Evolutionary conservation across 2,113 vertebrate genomes (phyloP), one percentile per base, ranked within the genome.

Genomic region (Speoplatyrhinus poulsoni): DNA sequence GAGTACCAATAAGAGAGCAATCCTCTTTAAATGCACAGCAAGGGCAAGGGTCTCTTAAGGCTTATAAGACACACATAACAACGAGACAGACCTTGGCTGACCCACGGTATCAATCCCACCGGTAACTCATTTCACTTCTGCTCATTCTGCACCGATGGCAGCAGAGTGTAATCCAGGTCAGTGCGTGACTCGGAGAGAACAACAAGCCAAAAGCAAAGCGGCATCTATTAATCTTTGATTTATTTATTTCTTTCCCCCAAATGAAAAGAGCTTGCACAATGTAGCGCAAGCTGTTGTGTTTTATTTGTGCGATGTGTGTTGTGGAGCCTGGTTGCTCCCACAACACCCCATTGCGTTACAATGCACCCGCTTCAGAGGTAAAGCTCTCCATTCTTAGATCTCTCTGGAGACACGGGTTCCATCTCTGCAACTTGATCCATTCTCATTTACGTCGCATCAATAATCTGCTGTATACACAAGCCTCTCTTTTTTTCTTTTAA

Each of bases 391-490:
- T 69, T 65, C 76, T 66, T 19, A 64, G 69, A 62, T 62, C 62
- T 79, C 76, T 75, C 11, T 3, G 16, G 71, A 86, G 84, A 87
- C 63, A 67, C 50, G 60, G 15, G 64, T 68, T 79, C 17, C 48
- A 69, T 81, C 66, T 76, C 68, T 86, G 88, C 83, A 90, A 91
- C 82, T 68, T 75, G 74, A 89, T 90, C 88, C 86, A 85, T 68
- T 65, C 75, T 63, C 80, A 76, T 75, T 84, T 81, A 82, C 82
- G n/a, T 78, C 56, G 73, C 85, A 86, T 88, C 83, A 90, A 86
- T 87, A 87, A 86, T 76, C 81, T 52, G 72, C 80, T 89, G 85
- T 88, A 78, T 88, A 89, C 77, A 88, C 87, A 91, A 82, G 75
- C n/a, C 65, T 78, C 86, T 70, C n/a, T 26, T 89, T 87, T 89